Evolutionary conservation across 1,140 invertebrate species (phyloP).

Genomic region (Brachystomella parvula): DNA sequence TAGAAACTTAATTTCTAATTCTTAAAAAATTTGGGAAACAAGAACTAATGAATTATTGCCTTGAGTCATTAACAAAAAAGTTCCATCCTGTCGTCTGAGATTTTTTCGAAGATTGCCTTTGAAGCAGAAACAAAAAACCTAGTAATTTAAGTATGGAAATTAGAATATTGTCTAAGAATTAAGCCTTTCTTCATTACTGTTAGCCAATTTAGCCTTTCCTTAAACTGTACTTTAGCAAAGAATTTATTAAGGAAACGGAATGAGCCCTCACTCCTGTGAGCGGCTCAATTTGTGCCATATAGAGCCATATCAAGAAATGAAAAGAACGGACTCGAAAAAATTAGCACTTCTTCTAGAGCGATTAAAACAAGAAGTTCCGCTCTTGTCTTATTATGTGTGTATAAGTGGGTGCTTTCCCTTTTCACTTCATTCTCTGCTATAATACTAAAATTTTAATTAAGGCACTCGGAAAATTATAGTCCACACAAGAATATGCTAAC

Average conservation of each 20-base stretch:
- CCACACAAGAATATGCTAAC: not conserved
- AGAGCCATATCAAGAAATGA: slow-evolving; percentile 15
- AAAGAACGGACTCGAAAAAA: slow-evolving; percentile 3
- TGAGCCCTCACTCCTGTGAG: not conserved
- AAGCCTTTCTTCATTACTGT: not conserved
- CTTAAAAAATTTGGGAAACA: not conserved
- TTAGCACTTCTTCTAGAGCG: not conserved
- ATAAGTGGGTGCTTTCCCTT: not conserved
- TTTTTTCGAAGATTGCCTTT: not conserved
- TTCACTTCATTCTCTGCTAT: not conserved
- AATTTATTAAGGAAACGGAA: too few relatives aligned
- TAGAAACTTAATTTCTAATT: not conserved
- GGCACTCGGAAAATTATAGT: too few relatives aligned
- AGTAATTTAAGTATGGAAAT: not conserved
- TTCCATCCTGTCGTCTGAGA: slow-evolving; percentile 14
- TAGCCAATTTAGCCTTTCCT: not conserved
- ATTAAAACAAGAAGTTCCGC: not conserved
- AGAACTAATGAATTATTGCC: slow-evolving; percentile 6
- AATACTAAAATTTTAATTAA: not conserved
- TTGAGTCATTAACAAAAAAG: not conserved
- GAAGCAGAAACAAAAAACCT: not conserved
- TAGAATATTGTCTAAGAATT: not conserved
- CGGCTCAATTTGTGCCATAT: slow-evolving; percentile 19
- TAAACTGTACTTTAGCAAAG: not conserved
- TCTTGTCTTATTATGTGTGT: not conserved